Conservation (phyloP, 23 tunicate genomes). For the Trididemnum clinides region DNA sequence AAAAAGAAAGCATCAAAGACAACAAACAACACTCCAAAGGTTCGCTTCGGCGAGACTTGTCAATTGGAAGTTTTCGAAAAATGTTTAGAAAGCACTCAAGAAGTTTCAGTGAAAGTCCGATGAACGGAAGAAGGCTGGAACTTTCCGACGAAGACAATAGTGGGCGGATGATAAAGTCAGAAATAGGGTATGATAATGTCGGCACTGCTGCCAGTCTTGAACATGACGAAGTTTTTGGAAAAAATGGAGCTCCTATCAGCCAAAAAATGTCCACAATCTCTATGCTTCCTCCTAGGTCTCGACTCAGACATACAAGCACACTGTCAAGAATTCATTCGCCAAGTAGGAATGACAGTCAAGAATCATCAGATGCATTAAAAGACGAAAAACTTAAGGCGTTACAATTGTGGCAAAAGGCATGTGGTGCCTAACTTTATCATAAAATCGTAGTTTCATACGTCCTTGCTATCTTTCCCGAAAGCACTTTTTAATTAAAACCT, state of each 20-base stretch:
- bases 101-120: conserved; percentile 46
- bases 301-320: background rate
- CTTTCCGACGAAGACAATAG: background rate
- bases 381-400: background rate
- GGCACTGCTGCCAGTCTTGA: background rate
- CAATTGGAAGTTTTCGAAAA: conserved; percentile 40
- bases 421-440: too few species aligned
- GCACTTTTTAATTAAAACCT: too few species aligned
- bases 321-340: background rate
- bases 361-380: background rate
- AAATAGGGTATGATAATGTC: background rate
- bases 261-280: background rate
- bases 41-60: conserved; percentile 28
- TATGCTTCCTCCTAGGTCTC: background rate
- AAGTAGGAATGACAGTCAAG: background rate
- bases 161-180: background rate
- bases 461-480: too few species aligned
- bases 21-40: background rate
- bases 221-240: conserved; percentile 10
- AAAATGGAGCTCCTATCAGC: background rate
- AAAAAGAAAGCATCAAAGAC: background rate
- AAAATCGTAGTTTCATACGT: too few species aligned
- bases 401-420: conserved; percentile 17
- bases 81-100: conserved; percentile 39
- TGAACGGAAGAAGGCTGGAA: background rate